phyloP scores from a whole-genome alignment of 2,113 vertebrate genomes.

The Pelecanoides urinatrix region DNA sequence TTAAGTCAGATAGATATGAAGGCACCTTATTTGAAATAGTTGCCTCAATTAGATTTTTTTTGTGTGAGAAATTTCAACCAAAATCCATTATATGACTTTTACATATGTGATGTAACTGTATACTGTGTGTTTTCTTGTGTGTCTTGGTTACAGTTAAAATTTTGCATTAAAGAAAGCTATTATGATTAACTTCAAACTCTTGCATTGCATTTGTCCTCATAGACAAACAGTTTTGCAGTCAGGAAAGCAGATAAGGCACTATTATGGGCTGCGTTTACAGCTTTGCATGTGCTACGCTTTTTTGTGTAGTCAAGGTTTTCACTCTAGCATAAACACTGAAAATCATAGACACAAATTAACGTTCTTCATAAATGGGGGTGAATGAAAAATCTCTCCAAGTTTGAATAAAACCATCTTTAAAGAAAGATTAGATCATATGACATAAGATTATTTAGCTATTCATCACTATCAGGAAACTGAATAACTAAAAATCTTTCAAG shows the following conservation, averaged over 20 bases:
- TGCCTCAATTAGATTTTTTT: background rate
- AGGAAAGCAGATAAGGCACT: background rate
- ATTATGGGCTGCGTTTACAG: accelerated
- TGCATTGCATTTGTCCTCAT: background rate
- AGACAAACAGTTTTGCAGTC: background rate
- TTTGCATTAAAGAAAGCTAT: background rate
- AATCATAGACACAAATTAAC: background rate
- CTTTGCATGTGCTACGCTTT: accelerated
- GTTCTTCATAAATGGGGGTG: background rate
- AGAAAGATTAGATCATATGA: background rate
- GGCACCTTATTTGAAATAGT: background rate
- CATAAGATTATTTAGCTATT: background rate
- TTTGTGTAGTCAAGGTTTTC: background rate
- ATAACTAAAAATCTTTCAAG: background rate
- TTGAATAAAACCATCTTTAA: background rate
- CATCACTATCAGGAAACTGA: background rate
- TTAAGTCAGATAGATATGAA: background rate
- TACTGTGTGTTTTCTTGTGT: background rate
- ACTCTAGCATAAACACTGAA: background rate
- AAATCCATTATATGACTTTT: background rate
- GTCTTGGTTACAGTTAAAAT: background rate
- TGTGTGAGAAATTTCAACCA: background rate
- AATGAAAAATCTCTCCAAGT: background rate
- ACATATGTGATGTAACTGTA: accelerated
- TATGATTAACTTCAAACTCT: background rate